Evolutionary conservation across 2,888 invertebrate genomes (phyloP), one percentile per base, ranked within the genome.

Genomic region (Pollenia labialis): DNA sequence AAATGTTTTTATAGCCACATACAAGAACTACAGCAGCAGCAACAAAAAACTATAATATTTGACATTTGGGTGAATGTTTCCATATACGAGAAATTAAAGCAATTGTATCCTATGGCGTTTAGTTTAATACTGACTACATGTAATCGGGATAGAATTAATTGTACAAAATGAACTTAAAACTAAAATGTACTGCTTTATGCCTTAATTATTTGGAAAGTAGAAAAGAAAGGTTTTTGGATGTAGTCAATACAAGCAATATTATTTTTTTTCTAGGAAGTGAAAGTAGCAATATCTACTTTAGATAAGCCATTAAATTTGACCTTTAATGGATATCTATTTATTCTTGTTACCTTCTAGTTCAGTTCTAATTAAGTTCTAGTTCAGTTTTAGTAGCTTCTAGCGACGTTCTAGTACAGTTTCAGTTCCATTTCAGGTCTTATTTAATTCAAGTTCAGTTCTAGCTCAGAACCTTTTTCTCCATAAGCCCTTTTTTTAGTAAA

Each of bases 121-220:
- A 6, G 52, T 14, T 52, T 54, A 9, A 16, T 40, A 42, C 11
- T 40, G 6, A 14, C 14, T 50, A 46, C 14, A 60, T 60, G 46
- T 42, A 58, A 54, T 46, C 18, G 40, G 10, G 23, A n/a, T 14
- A 54, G 77, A 77, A 48, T 40, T 44, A 40, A 56, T 48, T 18
- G 16, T 48, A 54, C 11, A 11, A 66, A 76, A 18, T 62, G 18
- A 62, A 62, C 40, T 50, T 12, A 52, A 12, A 23, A 54, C 9
- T 18, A 16, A 60, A 74, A 42, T 40, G 14, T 40, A 16, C 12
- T 23, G 14, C 46, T 68, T 18, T 14, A 58, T 58, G 68, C 40
- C 77, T 68, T 77, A 77, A 77, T 77, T 77, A 77, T 66, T 32
- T 77, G 46, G 77, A 77, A 68, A 77, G 66, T 46, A 64, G 44